Percentiles rank a stretch among this genome's conserved stretches.
phyloP scores from a whole-genome alignment of 1,140 invertebrate species.

The Sarcophaga peregrina region DNA sequence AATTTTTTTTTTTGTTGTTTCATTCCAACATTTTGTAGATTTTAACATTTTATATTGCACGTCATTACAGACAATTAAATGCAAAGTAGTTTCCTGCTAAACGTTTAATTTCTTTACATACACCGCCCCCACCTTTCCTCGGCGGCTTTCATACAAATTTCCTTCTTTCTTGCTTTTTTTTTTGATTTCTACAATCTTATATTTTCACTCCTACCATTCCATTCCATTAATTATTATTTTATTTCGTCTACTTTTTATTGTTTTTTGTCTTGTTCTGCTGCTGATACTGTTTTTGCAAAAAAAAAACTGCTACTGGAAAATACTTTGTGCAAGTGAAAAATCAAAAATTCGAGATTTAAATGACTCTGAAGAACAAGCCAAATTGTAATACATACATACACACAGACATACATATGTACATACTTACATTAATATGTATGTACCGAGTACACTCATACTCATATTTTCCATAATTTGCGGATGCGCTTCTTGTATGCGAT shows the following conservation, averaged over 20 bases:
- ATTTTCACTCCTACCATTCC: neutral
- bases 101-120: conserved; percentile 10
- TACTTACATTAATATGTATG: too few relatives aligned
- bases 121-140: too few relatives aligned
- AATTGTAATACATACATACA: too few relatives aligned
- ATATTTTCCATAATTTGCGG: neutral
- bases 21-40: conserved; percentile 39
- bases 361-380: neutral
- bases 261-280: neutral
- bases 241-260: neutral
- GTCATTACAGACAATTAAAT: conserved; percentile 64
- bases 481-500: neutral
- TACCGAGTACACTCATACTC: too few relatives aligned
- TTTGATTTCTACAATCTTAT: too few relatives aligned
- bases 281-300: neutral
- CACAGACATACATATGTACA: neutral
- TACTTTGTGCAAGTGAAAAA: neutral
- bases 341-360: conserved; percentile 4
- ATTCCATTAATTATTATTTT: conserved; percentile 19
- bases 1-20: too few relatives aligned
- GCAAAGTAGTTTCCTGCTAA: conserved; percentile 64
- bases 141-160: neutral
- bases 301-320: neutral
- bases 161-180: conserved; percentile 47
- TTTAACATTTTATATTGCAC: conserved; percentile 59